Evolutionary conservation across 2,113 vertebrate species (phyloP).

Genomic region (Zosterops japonicus): DNA sequence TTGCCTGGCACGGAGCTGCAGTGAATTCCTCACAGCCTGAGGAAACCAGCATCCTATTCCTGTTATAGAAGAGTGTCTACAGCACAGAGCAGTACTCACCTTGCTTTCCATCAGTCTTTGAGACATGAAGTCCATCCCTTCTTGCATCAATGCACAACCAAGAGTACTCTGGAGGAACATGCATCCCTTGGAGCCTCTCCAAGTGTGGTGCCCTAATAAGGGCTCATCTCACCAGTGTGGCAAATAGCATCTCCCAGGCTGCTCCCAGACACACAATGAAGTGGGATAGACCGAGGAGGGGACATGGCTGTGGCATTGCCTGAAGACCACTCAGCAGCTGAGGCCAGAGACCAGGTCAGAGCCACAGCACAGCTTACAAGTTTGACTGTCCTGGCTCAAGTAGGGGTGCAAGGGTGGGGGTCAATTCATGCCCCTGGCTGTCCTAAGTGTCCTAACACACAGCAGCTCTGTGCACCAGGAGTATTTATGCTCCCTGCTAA

Average conservation of each 20-base stretch:
- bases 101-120: neutral
- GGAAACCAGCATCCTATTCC: neutral
- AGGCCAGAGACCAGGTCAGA: neutral
- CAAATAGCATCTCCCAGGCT: neutral
- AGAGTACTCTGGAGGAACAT: neutral
- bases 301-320: neutral
- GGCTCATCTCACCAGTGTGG: neutral
- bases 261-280: neutral
- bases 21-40: neutral
- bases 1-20: neutral
- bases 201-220: neutral
- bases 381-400: neutral
- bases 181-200: accelerated
- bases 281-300: accelerated
- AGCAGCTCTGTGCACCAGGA: neutral
- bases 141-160: neutral
- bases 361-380: accelerated
- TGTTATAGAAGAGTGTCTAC: neutral
- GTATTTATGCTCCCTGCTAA: neutral
- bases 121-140: neutral
- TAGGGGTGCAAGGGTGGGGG: neutral
- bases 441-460: neutral
- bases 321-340: neutral
- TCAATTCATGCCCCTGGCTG: neutral
- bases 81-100: neutral